phyloP scores from a whole-genome alignment of 2,113 vertebrate species.

The Calyptomena viridis region DNA sequence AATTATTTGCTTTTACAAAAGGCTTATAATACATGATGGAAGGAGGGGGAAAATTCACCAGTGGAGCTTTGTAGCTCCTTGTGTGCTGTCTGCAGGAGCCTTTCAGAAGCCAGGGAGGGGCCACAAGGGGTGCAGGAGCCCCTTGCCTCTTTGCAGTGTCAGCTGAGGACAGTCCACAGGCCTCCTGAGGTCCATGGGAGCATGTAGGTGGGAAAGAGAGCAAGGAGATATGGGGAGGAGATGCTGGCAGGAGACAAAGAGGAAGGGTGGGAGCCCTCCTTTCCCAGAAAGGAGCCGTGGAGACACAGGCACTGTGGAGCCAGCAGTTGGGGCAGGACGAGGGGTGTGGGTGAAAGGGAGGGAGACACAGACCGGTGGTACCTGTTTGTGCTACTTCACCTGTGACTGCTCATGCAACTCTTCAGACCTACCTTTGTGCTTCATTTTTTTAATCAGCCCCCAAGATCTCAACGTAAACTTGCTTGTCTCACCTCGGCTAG shows the following conservation, averaged over 20 bases:
- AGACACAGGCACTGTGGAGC: background rate
- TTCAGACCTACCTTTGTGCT: background rate
- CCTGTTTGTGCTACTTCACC: background rate
- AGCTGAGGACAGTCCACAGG: accelerated
- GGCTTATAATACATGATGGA: accelerated
- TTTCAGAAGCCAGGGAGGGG: background rate
- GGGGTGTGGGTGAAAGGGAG: background rate
- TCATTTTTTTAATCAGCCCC: background rate
- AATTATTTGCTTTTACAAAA: background rate
- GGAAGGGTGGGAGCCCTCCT: background rate
- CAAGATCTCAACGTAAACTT: background rate
- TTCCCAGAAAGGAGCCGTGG: background rate
- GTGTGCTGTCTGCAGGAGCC: background rate
- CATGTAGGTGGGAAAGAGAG: background rate
- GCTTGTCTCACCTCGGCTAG: background rate
- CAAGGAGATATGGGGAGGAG: background rate
- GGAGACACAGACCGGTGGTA: background rate
- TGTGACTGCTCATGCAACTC: background rate
- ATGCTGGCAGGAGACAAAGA: accelerated
- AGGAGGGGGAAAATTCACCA: background rate
- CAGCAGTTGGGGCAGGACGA: background rate
- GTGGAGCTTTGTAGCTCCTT: background rate
- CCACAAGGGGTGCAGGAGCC: accelerated
- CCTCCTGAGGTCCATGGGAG: background rate
- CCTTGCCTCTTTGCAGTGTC: background rate